These are phyloP conservation scores for Apolygus lucorum DNA, from an alignment of 1,140 invertebrate genomes.

Conservation along the genomic window DNA sequence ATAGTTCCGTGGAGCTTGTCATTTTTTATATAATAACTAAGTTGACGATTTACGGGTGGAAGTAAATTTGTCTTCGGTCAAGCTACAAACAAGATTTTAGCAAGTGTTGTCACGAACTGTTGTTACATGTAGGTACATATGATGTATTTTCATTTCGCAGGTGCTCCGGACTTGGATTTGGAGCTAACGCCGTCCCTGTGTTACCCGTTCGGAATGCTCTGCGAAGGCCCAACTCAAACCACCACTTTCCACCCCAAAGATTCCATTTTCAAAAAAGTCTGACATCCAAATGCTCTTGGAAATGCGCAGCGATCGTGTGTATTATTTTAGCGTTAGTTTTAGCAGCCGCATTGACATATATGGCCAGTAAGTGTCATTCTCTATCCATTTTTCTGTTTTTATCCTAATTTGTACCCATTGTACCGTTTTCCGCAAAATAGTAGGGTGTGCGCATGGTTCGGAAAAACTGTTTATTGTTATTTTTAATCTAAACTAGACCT, in stretches of 20 bases:
- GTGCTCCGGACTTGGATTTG: slow-evolving; percentile 49
- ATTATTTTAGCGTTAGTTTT: slow-evolving; percentile 72
- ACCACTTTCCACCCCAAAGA: slow-evolving; percentile 53
- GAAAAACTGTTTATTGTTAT: too few species aligned
- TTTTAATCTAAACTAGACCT: too few species aligned
- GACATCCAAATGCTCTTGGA: slow-evolving; percentile 79
- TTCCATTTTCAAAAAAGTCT: slow-evolving; percentile 84
- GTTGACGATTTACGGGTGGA: too few species aligned
- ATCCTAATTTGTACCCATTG: too few species aligned
- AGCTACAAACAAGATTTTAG: too few species aligned
- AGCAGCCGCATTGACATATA: slow-evolving; percentile 71
- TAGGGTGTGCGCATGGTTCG: too few species aligned
- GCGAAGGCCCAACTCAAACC: slow-evolving; percentile 49
- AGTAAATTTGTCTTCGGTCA: too few species aligned
- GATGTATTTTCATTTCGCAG: slow-evolving; percentile 39
- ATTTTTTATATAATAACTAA: too few species aligned
- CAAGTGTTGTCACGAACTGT: too few species aligned
- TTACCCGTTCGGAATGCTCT: slow-evolving; percentile 64
- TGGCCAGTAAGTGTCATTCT: slow-evolving; percentile 60
- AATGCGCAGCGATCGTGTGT: slow-evolving; percentile 76
- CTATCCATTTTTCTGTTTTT: neutral
- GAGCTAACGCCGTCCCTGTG: slow-evolving; percentile 53
- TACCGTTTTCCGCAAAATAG: too few species aligned
- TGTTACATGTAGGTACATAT: too few species aligned
- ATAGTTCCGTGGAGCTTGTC: too few species aligned